Conservation (phyloP, 2,888 invertebrate genomes). For the Anthophora plumipes region DNA sequence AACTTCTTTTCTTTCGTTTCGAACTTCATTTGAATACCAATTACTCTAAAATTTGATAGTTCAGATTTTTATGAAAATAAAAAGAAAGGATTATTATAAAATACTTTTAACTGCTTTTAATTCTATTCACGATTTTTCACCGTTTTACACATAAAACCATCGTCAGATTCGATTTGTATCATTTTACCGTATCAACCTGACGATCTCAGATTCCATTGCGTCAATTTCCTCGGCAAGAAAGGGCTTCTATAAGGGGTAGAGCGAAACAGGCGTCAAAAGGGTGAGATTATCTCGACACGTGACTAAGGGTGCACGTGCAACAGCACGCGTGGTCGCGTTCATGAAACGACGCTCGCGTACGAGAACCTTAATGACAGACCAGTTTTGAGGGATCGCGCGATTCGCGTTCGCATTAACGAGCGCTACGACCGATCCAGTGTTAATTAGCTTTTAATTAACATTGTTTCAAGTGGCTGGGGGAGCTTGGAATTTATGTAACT, state of each 20-base stretch:
- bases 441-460: slow-evolving; percentile 60
- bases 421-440: slow-evolving; percentile 28
- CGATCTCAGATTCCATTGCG: not conserved
- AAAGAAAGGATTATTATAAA: too few relatives aligned
- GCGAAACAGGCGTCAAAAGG: not conserved
- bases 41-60: too few relatives aligned
- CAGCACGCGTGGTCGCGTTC: slow-evolving; percentile 18
- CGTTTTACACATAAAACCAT: too few relatives aligned
- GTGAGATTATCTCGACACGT: slow-evolving; percentile 22
- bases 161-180: too few relatives aligned
- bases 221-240: not conserved
- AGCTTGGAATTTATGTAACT: slow-evolving; percentile 47
- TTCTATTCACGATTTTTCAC: too few relatives aligned
- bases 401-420: slow-evolving; percentile 39
- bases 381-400: slow-evolving; percentile 30
- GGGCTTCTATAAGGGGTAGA: not conserved
- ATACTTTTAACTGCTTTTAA: too few relatives aligned
- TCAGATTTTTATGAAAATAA: too few relatives aligned
- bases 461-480: not conserved
- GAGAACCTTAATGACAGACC: slow-evolving; percentile 30
- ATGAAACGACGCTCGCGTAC: slow-evolving; percentile 19
- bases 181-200: not conserved
- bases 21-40: too few relatives aligned
- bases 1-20: too few relatives aligned
- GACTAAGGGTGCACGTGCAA: slow-evolving; percentile 33